Evolutionary conservation across 2,797 vertebrate species (phyloP).

Genomic region (Philypnodon macrostomus): DNA sequence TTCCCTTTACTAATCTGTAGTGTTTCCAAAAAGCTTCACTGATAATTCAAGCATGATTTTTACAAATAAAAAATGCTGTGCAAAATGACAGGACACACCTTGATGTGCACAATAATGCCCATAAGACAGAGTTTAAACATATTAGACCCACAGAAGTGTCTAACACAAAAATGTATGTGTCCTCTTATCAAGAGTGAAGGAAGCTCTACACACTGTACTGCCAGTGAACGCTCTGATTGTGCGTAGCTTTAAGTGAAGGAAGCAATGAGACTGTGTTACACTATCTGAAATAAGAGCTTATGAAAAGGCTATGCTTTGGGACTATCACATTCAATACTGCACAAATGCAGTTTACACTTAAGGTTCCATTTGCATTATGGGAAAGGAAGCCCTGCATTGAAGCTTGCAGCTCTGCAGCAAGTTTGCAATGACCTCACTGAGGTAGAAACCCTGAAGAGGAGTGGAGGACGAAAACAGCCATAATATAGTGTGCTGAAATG

Average conservation of each 20-base stretch:
- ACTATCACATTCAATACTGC: constrained; percentile 71
- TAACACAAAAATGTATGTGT: constrained; percentile 41
- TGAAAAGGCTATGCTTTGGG: constrained; percentile 75
- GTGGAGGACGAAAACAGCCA: constrained; percentile 57
- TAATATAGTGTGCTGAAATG: constrained; percentile 41
- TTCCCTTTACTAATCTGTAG: constrained; percentile 24
- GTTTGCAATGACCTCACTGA: constrained; percentile 80
- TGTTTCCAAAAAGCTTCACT: constrained; percentile 37
- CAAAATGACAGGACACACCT: constrained; percentile 51
- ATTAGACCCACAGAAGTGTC: constrained; percentile 25
- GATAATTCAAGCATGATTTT: constrained; percentile 2
- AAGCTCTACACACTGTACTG: constrained; percentile 38
- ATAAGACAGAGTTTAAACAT: constrained; percentile 31
- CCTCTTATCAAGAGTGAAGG: constrained; percentile 38
- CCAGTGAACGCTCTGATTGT: constrained; percentile 75
- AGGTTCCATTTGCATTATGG: constrained; percentile 69
- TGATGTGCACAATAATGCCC: constrained; percentile 51
- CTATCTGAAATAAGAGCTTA: constrained; percentile 73
- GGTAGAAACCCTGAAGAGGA: constrained; percentile 79
- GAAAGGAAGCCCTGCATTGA: constrained; percentile 70
- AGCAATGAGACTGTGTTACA: constrained; percentile 54
- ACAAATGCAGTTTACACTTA: constrained; percentile 68
- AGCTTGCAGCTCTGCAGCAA: constrained; percentile 75
- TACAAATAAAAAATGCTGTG: constrained; percentile 54
- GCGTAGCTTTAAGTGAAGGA: constrained; percentile 71